A percentile compares a stretch with the other conserved stretches of the same genome.
Evolutionary conservation across 1,140 invertebrate species (phyloP).

Genomic region (Eueides isabella): DNA sequence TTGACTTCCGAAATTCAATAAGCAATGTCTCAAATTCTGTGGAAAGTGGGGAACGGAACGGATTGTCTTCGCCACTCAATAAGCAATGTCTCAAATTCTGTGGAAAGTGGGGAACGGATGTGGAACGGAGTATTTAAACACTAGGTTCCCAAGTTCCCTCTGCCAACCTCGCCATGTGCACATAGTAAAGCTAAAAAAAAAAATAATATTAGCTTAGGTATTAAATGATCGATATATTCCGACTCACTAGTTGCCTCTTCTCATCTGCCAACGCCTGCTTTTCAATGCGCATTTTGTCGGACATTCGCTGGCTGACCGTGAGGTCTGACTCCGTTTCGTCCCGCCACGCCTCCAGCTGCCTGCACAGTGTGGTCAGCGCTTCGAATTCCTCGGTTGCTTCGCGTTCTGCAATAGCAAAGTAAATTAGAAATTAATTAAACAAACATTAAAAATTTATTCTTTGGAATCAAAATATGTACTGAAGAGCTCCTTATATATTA

Average conservation of each 20-base stretch:
- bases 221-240: neutral
- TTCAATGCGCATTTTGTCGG: constrained; percentile 82
- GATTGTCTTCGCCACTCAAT: too few relatives aligned
- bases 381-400: constrained; percentile 81
- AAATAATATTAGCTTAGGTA: neutral
- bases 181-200: too few relatives aligned
- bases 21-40: too few relatives aligned
- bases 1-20: too few relatives aligned
- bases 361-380: constrained; percentile 74
- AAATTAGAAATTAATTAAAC: neutral
- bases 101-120: too few relatives aligned
- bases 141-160: too few relatives aligned
- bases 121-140: too few relatives aligned
- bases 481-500: too few relatives aligned
- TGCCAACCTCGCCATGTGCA: too few relatives aligned
- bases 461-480: too few relatives aligned
- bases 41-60: too few relatives aligned
- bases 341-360: constrained; percentile 81
- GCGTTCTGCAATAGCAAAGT: constrained; percentile 56
- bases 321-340: constrained; percentile 82
- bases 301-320: constrained; percentile 80
- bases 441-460: neutral
- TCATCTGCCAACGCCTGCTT: constrained; percentile 78
- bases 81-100: too few relatives aligned
- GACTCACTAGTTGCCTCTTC: constrained; percentile 77